Percentiles rank a stretch among this genome's conserved stretches.
phyloP scores from a whole-genome alignment of 2,113 vertebrate genomes.

The Tachysurus fulvidraco region DNA sequence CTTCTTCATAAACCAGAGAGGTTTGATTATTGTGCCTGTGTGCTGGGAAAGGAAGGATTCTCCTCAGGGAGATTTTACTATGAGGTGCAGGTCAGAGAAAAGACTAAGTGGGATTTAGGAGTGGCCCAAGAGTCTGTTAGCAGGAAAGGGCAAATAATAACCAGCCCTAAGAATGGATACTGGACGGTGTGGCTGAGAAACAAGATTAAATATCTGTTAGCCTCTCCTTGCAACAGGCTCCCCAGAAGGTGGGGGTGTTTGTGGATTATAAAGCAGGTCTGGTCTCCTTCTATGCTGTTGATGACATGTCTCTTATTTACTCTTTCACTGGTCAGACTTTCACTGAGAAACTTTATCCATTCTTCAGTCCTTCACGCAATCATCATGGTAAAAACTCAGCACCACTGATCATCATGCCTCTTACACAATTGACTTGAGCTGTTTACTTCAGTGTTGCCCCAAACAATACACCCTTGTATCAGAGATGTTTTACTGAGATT shows the following conservation, averaged over 20 bases:
- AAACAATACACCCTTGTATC: too few species aligned
- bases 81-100: not conserved
- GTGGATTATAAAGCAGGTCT: not conserved
- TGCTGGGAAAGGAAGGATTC: not conserved
- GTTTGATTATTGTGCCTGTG: not conserved
- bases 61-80: not conserved
- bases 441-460: not conserved
- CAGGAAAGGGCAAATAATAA: not conserved
- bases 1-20: not conserved
- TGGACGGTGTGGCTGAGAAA: not conserved
- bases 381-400: slow-evolving; percentile 1
- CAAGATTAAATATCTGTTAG: not conserved
- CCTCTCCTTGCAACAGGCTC: not conserved
- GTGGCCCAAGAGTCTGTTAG: not conserved
- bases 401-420: slow-evolving; percentile 7
- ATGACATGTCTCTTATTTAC: not conserved
- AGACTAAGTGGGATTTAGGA: slow-evolving; percentile 4
- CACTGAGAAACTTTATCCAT: not conserved
- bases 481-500: not conserved
- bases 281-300: not conserved
- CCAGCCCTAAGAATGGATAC: not conserved
- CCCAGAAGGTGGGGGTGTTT: slow-evolving; percentile 5
- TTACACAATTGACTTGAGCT: not conserved
- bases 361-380: not conserved
- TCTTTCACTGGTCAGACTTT: slow-evolving; percentile 3